phyloP scores from a whole-genome alignment of 1,140 invertebrate species.

The Ips typographus region DNA sequence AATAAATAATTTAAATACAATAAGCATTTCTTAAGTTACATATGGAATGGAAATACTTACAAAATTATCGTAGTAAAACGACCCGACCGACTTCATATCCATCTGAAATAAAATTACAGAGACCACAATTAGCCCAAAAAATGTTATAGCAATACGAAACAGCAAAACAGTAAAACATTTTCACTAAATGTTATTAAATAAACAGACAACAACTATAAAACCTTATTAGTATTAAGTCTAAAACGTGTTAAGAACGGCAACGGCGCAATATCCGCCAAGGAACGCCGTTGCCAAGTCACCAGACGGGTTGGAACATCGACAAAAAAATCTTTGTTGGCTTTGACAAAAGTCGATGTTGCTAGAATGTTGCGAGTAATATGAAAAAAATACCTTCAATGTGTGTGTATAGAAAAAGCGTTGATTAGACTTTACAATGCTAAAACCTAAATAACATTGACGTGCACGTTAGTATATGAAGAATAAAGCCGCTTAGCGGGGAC shows the following conservation, averaged over 20 bases:
- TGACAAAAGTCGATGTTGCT: constrained; percentile 43
- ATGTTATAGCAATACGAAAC: constrained; percentile 3
- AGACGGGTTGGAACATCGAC: constrained; percentile 10
- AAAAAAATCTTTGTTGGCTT: constrained; percentile 15
- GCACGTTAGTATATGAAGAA: constrained; percentile 7
- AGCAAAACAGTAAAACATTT: neutral
- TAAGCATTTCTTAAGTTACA: too few species aligned
- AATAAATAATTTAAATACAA: too few species aligned
- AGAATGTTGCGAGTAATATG: constrained; percentile 53
- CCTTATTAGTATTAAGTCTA: constrained; percentile 9
- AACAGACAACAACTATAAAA: constrained; percentile 4
- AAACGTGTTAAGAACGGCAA: constrained; percentile 5
- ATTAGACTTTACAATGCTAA: too few species aligned
- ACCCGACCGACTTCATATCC: constrained; percentile 91
- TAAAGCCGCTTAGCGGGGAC: constrained; percentile 10
- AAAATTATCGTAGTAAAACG: constrained; percentile 92
- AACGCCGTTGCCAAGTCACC: neutral
- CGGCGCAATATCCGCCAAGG: constrained; percentile 28
- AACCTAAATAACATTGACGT: constrained; percentile 22
- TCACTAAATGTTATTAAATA: neutral
- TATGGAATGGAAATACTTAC: constrained; percentile 66
- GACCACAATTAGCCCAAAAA: constrained; percentile 15
- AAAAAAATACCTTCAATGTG: neutral
- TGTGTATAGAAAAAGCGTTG: too few species aligned
- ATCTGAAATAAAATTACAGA: constrained; percentile 71